Evolutionary conservation across 2,113 vertebrate species (phyloP), one percentile per base, ranked within the genome.

Genomic region (Catagonus wagneri): DNA sequence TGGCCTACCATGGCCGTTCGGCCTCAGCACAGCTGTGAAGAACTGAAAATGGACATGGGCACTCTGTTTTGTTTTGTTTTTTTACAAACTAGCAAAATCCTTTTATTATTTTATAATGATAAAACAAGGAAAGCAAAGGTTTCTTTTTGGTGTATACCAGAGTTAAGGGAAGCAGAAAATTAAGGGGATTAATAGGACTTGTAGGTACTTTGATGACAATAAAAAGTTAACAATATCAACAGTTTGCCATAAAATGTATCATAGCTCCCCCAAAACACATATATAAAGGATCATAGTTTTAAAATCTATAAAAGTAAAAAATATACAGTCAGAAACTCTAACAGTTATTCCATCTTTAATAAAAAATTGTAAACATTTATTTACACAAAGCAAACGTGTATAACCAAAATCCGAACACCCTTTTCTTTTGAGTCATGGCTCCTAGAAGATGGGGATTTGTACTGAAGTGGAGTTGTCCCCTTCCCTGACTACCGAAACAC

Each of bases 301-400:
- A 98, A 98, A 99, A 99, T 99, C 98, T 99, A 99, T 99, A 99
- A 99, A 99, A 99, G 99, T 99, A 99, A 99, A 99, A 99, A 99
- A 99, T 99, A 99, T 99, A 99, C 99, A 99, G 98, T 99, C 98
- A 98, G 98, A 98, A 98, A 97, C 98, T 98, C 98, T 99, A 99
- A 98, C 97, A 97, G 97, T 98, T 98, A 98, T 98, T 98, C 97
- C 98, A 98, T 98, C 98, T 99, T 98, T 98, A 98, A 99, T 99
- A 99, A 98, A 99, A 99, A 99, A 99, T 96, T 99, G 99, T 99
- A 99, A 99, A 99, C 99, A 98, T 99, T 99, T 99, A 99, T 99
- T 98, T 99, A 99, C 98, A 99, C 98, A 99, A 98, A 99, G 98
- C 98, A 98, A 98, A 97, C 98, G 98, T 99, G 99, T 99, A 97